Base-by-base conservation (phyloP, 2,888 invertebrate species). In the Notodonta dromedarius region DNA sequence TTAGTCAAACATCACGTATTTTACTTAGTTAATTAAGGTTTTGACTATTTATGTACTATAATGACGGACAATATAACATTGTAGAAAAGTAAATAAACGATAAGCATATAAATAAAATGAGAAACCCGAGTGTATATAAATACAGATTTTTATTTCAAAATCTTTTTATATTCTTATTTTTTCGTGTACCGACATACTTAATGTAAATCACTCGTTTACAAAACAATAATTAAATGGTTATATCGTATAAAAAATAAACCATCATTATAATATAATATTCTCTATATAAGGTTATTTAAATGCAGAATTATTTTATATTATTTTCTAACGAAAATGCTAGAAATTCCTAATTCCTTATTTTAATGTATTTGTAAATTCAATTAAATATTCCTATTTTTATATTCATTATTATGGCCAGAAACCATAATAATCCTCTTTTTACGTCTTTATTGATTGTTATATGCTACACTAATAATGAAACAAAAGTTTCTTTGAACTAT, bases 21-120 rank as follows among this genome's bases (percentile, higher is more conserved):
- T 80, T 82, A 67, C 40, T 71, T 76, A 69, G 65, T 78, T n/a
- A n/a, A 40, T 40, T 56, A 56, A 82, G 69, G 48, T 74, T 83
- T 83, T 80, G 80, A 85, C 78, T 84, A 84, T 79, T 89, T 89
- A 89, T 89, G 80, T 89, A 88, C 84, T 70, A 76, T 69, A 70
- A 67, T 60, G 62, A 72, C 70, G 61, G 62, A 72, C 70, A 61
- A 74, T 71, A 69, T 66, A 64, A 73, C 16, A 55, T 63, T 66
- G 54, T 71, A 70, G 71, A 66, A 6, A 55, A 63, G 65, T 64
- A 35, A 57, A 61, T 67, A 70, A 68, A 58, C 60, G 59, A 71
- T 75, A 70, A 80, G 67, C 69, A 67, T 63, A 71, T 78, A 59
- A 77, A 81, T 71, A 77, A 80, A 80, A 77, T 62, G 72, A 35